Conservation (phyloP, 2,113 vertebrate species). For the Psilopsiagon aymara region DNA sequence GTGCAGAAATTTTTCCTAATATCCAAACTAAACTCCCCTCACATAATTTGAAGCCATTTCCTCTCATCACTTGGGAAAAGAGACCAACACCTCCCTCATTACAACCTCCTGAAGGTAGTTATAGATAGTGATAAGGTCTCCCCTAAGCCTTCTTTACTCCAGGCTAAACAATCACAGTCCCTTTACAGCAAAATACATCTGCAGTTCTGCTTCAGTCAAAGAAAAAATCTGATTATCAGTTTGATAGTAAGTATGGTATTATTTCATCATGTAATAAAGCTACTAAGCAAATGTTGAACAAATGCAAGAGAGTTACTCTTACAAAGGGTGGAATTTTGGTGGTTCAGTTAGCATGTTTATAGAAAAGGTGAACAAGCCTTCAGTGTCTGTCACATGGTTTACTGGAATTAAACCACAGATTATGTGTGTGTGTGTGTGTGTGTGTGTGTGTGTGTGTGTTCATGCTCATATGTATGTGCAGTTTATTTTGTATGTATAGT, state of each 20-base stretch:
- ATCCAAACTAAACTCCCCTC: not conserved
- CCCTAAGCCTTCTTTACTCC: not conserved
- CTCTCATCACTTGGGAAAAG: not conserved
- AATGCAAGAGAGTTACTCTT: not conserved
- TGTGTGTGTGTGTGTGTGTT: not conserved
- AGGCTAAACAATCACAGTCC: not conserved
- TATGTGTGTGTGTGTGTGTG: not conserved
- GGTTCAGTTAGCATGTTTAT: not conserved
- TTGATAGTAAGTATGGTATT: not conserved
- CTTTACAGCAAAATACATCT: not conserved
- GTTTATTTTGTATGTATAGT: not conserved
- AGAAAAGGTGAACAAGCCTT: not conserved
- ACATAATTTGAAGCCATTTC: not conserved
- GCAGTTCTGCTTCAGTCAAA: not conserved
- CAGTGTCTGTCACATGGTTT: conserved; percentile 23
- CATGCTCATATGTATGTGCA: not conserved
- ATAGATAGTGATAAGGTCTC: not conserved
- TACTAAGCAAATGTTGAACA: not conserved
- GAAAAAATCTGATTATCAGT: not conserved
- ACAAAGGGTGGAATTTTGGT: not conserved
- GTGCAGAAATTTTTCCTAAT: not conserved
- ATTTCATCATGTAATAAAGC: not conserved
- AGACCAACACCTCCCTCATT: no score
- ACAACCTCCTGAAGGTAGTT: not conserved
- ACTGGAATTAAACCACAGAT: conserved; percentile 31